Evolutionary conservation across 2,113 vertebrate species (phyloP), one percentile per base, ranked within the genome.

Genomic region (Rhinopomastus cyanomelas): DNA sequence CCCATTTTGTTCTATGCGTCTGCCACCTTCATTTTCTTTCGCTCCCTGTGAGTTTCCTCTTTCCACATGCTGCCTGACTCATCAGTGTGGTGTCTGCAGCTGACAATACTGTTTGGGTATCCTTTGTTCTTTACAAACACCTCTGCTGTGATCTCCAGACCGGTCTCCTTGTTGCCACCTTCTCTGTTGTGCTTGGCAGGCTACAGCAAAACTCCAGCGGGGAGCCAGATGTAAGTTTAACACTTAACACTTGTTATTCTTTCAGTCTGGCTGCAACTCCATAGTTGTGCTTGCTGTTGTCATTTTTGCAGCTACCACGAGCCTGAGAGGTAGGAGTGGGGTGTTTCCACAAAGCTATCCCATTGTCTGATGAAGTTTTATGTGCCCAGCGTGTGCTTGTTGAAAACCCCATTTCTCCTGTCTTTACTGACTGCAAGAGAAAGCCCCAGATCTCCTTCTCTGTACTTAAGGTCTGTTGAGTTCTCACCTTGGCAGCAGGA

Each of bases 51-150:
- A 73, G 48, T 78, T 93, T 87, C 55, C 44, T 81, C 37, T 72
- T 86, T 74, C 59, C 51, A 69, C 69, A 85, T 62, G 66, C 71
- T 69, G 49, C 71, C 81, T 80, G 81, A 73, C 51, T 84, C 86
- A 91, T n/a, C 83, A 92, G 69, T 32, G 53, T 68, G 34, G 36
- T 39, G 57, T 89, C 91, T 95, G 81, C 62, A 76, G 85, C 73
- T 76, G 81, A 20, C 56, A 81, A 48, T 71, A 44, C 56, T 90
- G 15, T 89, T 88, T 85, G 67, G 75, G 55, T 73, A 82, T 85
- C 37, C 65, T 95, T 96, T 95, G 78, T 93, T 94, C 89, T 82
- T 90, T 87, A 78, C 74, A 92, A 87, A 89, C 69, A 91, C 60
- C 76, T 83, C 26, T 1, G 2, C 80, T 94, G 65, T 95, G 74